Conservation (phyloP, 1,140 invertebrate species). For the Drosophila micromelanica region DNA sequence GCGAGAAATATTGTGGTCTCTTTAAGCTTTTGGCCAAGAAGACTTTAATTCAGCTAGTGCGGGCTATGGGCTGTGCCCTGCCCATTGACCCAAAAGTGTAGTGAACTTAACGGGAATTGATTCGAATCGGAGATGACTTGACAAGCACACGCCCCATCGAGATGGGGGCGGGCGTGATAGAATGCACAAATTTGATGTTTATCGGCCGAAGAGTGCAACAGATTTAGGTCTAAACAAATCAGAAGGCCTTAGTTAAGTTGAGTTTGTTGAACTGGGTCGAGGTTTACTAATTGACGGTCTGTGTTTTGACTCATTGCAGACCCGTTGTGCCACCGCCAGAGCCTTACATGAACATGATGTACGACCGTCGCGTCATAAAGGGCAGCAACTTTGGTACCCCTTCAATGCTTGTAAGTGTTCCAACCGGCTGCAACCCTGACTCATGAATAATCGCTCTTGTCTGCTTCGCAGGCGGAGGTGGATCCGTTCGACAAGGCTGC, state of each 20-base stretch:
- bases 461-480: conserved; percentile 59
- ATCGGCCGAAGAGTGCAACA: conserved; percentile 72
- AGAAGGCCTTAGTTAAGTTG: neutral
- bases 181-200: conserved; percentile 74
- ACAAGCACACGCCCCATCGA: conserved; percentile 51
- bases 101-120: conserved; percentile 77
- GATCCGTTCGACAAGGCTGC: conserved; percentile 84
- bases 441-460: conserved; percentile 53
- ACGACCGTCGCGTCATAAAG: conserved; percentile 91
- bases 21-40: conserved; percentile 23
- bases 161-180: conserved; percentile 26
- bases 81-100: conserved; percentile 75
- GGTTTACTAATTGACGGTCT: conserved; percentile 66
- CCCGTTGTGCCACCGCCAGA: conserved; percentile 75
- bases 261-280: conserved; percentile 71
- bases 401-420: conserved; percentile 63
- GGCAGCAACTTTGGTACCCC: conserved; percentile 89
- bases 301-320: conserved; percentile 51
- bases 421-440: conserved; percentile 47
- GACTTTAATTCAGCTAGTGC: conserved; percentile 35
- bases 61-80: conserved; percentile 33
- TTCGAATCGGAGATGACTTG: conserved; percentile 79
- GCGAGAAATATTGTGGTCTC: neutral
- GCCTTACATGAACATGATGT: conserved; percentile 92
- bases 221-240: conserved; percentile 51